Evolutionary conservation across 2,888 invertebrate species (phyloP).

Genomic region (Ctenicera cuprea): DNA sequence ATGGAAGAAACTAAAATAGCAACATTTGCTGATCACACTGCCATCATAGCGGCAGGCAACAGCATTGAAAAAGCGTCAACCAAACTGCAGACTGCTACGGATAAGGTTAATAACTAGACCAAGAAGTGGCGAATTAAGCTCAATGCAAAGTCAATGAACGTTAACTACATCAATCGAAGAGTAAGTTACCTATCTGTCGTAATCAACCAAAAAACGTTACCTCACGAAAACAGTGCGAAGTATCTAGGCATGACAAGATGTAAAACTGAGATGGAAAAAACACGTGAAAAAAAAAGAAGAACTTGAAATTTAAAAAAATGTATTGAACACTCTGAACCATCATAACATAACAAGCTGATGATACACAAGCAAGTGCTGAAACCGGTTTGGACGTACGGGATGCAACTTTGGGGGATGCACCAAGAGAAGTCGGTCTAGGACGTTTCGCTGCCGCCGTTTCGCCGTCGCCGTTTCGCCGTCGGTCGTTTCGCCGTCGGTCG

Average conservation of each 20-base stretch:
- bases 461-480: no score
- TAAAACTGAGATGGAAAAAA: background rate
- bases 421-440: no score
- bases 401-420: no score
- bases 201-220: constrained; percentile 8
- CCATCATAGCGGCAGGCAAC: no score
- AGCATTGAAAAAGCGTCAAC: background rate
- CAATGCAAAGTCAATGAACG: constrained; percentile 11
- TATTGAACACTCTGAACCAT: background rate
- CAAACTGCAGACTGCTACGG: background rate
- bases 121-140: constrained; percentile 19
- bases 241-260: background rate
- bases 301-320: background rate
- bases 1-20: constrained; percentile 8
- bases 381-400: no score
- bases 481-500: no score
- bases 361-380: no score
- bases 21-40: constrained; percentile 17
- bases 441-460: no score
- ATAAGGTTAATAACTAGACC: constrained; percentile 10
- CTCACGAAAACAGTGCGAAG: constrained; percentile 5
- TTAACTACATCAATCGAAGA: constrained; percentile 10
- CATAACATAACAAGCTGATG: no score
- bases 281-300: no score
- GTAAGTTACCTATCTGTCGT: constrained; percentile 1